phyloP scores from a whole-genome alignment of 53 echinoderm and acorn worm species.

The Apostichopus leukothele region DNA sequence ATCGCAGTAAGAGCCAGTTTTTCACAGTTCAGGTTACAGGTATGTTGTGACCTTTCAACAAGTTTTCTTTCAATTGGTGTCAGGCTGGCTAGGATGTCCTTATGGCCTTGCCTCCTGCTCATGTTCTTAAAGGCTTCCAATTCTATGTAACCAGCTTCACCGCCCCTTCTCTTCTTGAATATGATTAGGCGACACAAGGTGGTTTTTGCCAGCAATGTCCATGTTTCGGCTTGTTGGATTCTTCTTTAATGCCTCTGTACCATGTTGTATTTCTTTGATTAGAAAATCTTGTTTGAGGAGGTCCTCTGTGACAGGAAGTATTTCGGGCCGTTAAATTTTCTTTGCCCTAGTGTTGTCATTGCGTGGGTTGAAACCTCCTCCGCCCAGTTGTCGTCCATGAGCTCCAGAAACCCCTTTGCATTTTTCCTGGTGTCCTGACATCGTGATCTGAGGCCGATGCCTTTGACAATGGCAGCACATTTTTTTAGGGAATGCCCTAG shows the following conservation, averaged over 20 bases:
- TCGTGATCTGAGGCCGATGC: no score
- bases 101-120: not conserved
- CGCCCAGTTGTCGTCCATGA: no score
- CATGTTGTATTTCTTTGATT: not conserved
- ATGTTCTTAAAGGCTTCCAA: not conserved
- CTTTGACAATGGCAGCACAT: no score
- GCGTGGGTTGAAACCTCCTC: slow-evolving; percentile 36
- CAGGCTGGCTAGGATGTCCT: not conserved
- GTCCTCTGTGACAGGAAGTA: slow-evolving; percentile 19
- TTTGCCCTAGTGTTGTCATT: not conserved
- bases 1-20: no score
- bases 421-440: no score
- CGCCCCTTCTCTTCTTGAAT: slow-evolving; percentile 17
- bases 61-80: slow-evolving; percentile 15
- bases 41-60: not conserved
- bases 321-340: slow-evolving; percentile 5
- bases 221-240: not conserved
- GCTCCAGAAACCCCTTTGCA: no score
- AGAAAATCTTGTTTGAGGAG: not conserved
- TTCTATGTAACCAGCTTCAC: not conserved
- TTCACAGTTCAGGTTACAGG: no score
- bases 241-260: not conserved
- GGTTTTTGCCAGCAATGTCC: slow-evolving; percentile 16
- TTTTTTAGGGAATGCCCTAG: slow-evolving; percentile 23
- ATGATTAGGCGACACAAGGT: not conserved